Base-by-base conservation (phyloP, 2,113 vertebrate species). In the Siniperca knerii region DNA sequence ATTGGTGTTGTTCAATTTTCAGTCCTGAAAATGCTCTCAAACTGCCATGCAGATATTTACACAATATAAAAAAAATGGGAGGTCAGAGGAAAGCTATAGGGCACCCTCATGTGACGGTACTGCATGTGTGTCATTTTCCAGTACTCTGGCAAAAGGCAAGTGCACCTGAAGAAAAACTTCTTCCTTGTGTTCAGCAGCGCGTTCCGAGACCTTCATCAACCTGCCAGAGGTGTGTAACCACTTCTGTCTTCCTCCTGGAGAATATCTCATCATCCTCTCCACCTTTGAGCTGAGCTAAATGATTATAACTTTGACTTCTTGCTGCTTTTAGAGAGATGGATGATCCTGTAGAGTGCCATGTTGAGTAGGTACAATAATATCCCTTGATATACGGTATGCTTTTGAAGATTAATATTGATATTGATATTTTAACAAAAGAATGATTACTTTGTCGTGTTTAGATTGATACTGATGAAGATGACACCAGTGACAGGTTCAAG, bases 251-350 rank as follows among this genome's bases (percentile, higher is more conserved):
- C 95, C 97, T 0, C 94, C 82, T 0, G 97, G 97, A 50, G 95
- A 96, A n/a, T 97, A 97, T 72, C 93, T 97, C 83, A 94, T 97
- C 10, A 83, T 97, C 54, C 97, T 96, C 0, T 97, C 97, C 75
- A 98, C 97, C 23, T 97, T 97, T 1, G 92, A 97, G 70, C 97
- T n/a, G n/a, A n/a, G n/a, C n/a, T n/a, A 55, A 21, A 65, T 79
- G 21, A 68, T 42, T 62, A 13, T 25, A 10, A 62, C 16, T 15
- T 12, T 72, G 48, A 78, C 8, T 16, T 82, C 16, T 70, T 21
- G 21, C 21, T 57, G 20, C 18, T 87, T 91, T 85, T 83, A 97
- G 97, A 75, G 92, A 95, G 86, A 92, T 96, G 46, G 96, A 96
- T 75, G 95, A 96, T 66, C 84, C 93, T 7, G 90, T 97, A 2